phyloP scores from a whole-genome alignment of 1,140 invertebrate species.

The Phthorimaea operculella region DNA sequence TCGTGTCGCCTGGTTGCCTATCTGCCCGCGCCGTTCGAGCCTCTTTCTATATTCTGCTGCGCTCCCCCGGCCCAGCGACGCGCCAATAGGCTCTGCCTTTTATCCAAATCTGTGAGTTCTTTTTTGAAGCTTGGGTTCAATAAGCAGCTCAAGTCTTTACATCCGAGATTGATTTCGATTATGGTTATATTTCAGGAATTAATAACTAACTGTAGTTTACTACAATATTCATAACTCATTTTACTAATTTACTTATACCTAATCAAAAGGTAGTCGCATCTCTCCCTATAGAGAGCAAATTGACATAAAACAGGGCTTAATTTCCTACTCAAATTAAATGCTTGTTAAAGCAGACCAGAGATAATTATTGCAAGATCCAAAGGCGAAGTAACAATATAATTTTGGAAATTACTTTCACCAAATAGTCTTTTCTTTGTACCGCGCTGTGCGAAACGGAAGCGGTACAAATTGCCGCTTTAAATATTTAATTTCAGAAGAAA shows the following conservation, averaged over 20 bases:
- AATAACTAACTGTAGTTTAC: too few relatives aligned
- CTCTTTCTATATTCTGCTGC: constrained; percentile 42
- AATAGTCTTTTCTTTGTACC: constrained; percentile 50
- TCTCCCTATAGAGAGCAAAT: constrained; percentile 9
- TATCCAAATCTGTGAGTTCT: constrained; percentile 28
- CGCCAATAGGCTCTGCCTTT: constrained; percentile 54
- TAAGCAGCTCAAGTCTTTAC: background rate
- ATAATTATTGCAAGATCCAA: constrained; percentile 62
- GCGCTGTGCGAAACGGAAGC: constrained; percentile 46
- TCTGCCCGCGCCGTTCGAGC: constrained; percentile 31
- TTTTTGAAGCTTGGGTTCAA: constrained; percentile 7
- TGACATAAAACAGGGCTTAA: constrained; percentile 40
- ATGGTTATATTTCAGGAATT: too few relatives aligned
- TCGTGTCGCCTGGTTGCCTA: constrained; percentile 52
- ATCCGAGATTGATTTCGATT: too few relatives aligned
- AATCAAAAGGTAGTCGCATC: background rate
- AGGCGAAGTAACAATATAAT: constrained; percentile 60
- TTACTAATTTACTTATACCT: too few relatives aligned
- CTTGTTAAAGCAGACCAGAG: constrained; percentile 56
- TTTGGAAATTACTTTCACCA: constrained; percentile 55
- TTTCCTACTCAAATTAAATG: constrained; percentile 49
- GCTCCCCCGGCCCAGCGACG: constrained; percentile 35
- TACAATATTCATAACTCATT: too few relatives aligned
- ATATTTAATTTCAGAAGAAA: constrained; percentile 61
- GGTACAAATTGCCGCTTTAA: constrained; percentile 57